Conservation (phyloP, 2,113 vertebrate species). For the Pseudorectes ferrugineus region DNA sequence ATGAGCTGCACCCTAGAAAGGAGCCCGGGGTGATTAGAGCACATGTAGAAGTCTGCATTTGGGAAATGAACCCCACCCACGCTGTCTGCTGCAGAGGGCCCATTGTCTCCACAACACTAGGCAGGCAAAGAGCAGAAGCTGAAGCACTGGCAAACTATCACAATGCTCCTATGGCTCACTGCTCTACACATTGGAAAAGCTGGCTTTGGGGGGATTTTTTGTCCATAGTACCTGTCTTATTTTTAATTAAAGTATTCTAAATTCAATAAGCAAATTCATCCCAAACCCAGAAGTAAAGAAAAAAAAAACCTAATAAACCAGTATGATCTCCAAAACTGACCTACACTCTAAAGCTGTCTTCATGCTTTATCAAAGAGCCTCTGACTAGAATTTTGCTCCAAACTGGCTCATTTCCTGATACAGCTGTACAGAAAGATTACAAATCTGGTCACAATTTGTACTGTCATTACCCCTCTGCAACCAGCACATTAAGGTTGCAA, state of each 20-base stretch:
- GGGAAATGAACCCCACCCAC: neutral
- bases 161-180: neutral
- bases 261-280: neutral
- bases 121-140: neutral
- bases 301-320: neutral
- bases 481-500: neutral
- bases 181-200: neutral
- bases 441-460: constrained; percentile 20
- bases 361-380: neutral
- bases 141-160: neutral
- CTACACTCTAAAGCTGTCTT: neutral
- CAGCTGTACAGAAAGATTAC: constrained; percentile 4
- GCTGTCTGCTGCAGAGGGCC: rapidly evolving
- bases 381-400: neutral
- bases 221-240: neutral
- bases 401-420: neutral
- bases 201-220: neutral
- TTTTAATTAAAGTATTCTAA: neutral
- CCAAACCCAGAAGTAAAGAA: neutral
- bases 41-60: neutral
- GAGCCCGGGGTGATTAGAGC: neutral
- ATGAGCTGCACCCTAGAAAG: neutral
- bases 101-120: rapidly evolving
- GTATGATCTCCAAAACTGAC: neutral
- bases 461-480: neutral